phyloP scores from a whole-genome alignment of 2,888 invertebrate genomes.

The Macrosiphum euphorbiae region DNA sequence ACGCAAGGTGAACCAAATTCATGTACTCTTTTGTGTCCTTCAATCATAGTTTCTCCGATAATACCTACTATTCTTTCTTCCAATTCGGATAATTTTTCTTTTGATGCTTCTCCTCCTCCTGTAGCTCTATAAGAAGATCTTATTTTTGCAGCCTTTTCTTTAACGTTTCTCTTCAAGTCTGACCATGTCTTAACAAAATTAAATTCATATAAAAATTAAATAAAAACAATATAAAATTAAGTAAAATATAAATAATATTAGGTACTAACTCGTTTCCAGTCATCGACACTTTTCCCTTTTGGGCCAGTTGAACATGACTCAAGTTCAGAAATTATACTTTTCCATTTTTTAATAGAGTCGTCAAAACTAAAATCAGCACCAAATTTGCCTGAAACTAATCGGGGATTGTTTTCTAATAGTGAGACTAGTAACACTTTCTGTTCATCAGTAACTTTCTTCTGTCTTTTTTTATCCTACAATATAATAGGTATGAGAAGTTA shows the following conservation, averaged over 20 bases:
- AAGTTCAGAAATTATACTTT: not conserved
- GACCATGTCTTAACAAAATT: constrained; percentile 6
- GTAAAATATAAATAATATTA: not conserved
- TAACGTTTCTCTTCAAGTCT: not conserved
- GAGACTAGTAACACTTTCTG: not conserved
- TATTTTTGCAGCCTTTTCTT: constrained; percentile 6
- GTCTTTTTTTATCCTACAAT: too few species aligned
- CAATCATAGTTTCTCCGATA: not conserved
- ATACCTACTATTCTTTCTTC: constrained; percentile 7
- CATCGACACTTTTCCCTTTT: not conserved
- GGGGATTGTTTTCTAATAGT: not conserved
- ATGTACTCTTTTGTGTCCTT: not conserved
- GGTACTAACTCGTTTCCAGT: not conserved
- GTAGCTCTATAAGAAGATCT: not conserved
- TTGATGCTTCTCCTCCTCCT: not conserved
- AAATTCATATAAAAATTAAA: not conserved
- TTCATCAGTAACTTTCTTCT: not conserved
- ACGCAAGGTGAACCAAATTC: not conserved
- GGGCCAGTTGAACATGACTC: not conserved
- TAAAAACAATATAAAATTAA: constrained; percentile 1
- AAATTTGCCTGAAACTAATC: not conserved
- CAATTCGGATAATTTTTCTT: not conserved
- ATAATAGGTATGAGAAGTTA: too few species aligned
- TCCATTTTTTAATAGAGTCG: not conserved
- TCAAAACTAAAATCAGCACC: not conserved